A percentile compares a stretch with the other conserved stretches of the same genome.
Conservation (phyloP, 2,888 invertebrate species). For the Drosophila percnosoma region DNA sequence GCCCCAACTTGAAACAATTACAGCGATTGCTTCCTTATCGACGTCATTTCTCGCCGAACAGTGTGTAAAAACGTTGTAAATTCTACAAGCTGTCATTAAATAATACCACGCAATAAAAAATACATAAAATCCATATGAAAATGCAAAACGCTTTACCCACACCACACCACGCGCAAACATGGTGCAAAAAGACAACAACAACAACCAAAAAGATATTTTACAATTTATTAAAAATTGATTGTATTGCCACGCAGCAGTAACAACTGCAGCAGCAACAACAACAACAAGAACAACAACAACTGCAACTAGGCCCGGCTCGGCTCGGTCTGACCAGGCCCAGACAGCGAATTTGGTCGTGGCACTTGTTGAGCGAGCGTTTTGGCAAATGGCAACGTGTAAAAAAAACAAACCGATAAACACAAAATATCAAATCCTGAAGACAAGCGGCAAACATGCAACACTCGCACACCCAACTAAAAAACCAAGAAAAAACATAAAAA, state of each 20-base stretch:
- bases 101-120: constrained; percentile 71
- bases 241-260: constrained; percentile 72
- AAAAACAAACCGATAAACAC: constrained; percentile 33
- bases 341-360: constrained; percentile 41
- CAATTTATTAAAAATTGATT: constrained; percentile 78
- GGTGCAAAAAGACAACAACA: constrained; percentile 38
- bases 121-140: constrained; percentile 64
- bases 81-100: constrained; percentile 69
- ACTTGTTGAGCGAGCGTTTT: constrained; percentile 70
- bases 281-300: constrained; percentile 23
- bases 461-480: constrained; percentile 50
- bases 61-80: constrained; percentile 45
- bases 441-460: constrained; percentile 66
- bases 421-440: constrained; percentile 54
- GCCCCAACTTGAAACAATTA: constrained; percentile 6
- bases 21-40: constrained; percentile 45
- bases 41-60: constrained; percentile 17
- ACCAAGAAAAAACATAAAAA: neutral
- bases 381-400: constrained; percentile 69
- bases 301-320: constrained; percentile 47
- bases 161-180: constrained; percentile 31
- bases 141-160: constrained; percentile 71
- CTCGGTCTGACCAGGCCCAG: constrained; percentile 29
- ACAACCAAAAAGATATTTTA: constrained; percentile 56
- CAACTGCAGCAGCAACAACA: constrained; percentile 49